Base-by-base conservation (phyloP, 2,888 invertebrate genomes). In the Ametastegia equiseti region DNA sequence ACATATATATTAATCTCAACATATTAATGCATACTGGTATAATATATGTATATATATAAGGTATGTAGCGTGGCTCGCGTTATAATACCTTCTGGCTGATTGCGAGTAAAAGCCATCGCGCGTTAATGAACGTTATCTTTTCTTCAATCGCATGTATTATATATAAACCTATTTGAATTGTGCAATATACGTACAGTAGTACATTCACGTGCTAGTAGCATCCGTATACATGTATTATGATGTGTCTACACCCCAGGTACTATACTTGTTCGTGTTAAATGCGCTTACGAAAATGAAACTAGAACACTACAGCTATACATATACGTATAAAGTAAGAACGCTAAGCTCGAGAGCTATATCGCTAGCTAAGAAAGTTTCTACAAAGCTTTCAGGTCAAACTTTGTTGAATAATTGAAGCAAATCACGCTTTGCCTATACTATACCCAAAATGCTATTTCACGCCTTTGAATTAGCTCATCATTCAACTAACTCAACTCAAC, bases 401-500 rank as follows among this genome's bases (percentile, higher is more conserved):
- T 71, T 71, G 45, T 45, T 67, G 71, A 71, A 71, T 71, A 71
- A 71, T 71, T 45, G 71, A 30, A 42, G 71, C 27, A 47, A 71
- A 71, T 71, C 71, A 71, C 71, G 23, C 23, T 30, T 71, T 45
- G 23, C 30, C 13, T 27, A 33, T 30, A 63, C 3, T 27, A 11
- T 45, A 67, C 19, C 27, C n/a, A 27, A 39, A 67, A 67, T 11
- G 19, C 23, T 36, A 39, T 67, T 67, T 36, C 45, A 71, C 23
- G 15, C 71, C 7, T 47, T 1, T n/a, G 27, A 71, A 30, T 71
- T 45, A 30, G 27, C 45, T 45, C 33, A 23, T 69, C 27, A 23
- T 27, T 65, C 13, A 67, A 23, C 36, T 67, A 15, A n/a, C 13
- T 65, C 63, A 33, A n/a, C 63, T 30, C 19, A 5, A n/a, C 9